Conservation (phyloP, 2,888 invertebrate genomes). For the Macrophya alboannulata region DNA sequence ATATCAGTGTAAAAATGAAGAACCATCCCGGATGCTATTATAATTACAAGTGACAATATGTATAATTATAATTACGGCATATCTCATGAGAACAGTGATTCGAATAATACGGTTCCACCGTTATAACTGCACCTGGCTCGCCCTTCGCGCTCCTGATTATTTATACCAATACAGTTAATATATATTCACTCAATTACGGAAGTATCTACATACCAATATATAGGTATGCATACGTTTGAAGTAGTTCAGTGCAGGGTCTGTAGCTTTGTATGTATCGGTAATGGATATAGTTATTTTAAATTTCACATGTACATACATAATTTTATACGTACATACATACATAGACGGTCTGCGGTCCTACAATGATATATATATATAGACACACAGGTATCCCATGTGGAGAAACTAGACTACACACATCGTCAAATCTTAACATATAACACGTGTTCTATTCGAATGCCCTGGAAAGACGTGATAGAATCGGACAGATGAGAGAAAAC, state of each 20-base stretch:
- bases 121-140: background rate
- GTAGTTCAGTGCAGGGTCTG: background rate
- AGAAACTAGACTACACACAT: constrained; percentile 6
- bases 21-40: background rate
- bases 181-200: background rate
- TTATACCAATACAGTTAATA: background rate
- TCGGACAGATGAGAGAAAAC: background rate
- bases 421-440: background rate
- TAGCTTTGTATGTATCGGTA: background rate
- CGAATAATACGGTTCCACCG: background rate
- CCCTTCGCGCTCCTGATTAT: background rate
- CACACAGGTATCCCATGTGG: constrained; percentile 25
- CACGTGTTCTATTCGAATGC: background rate
- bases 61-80: background rate
- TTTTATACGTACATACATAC: background rate
- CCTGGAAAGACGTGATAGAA: background rate
- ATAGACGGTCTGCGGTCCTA: background rate
- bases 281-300: background rate
- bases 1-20: background rate
- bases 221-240: background rate
- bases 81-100: background rate
- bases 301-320: background rate
- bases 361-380: constrained; percentile 27
- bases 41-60: background rate
- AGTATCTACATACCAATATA: background rate